phyloP scores from a whole-genome alignment of 2,797 vertebrate species.

The Hafferia zeledoni region DNA sequence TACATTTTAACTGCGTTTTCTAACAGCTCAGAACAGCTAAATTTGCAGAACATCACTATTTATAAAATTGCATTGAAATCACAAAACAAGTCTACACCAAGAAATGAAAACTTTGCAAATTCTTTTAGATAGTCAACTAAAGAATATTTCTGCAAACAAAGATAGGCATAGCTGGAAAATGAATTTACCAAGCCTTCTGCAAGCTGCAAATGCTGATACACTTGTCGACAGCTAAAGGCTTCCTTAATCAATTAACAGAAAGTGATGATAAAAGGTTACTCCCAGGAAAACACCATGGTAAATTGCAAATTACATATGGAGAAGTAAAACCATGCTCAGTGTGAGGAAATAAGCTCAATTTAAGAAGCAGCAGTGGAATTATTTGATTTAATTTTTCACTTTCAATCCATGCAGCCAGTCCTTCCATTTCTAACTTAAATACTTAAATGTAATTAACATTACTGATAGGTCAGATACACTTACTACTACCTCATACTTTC shows the following conservation, averaged over 20 bases:
- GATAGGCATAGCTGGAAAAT: constrained; percentile 31
- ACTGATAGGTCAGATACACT: not conserved
- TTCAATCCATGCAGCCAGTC: not conserved
- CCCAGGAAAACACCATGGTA: not conserved
- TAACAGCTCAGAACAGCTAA: not conserved
- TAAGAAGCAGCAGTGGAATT: not conserved
- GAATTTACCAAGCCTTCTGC: constrained; percentile 26
- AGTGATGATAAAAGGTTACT: not conserved
- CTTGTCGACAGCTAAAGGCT: not conserved
- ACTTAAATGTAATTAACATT: not conserved
- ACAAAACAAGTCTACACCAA: not conserved
- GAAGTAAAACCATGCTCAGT: not conserved
- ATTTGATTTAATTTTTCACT: constrained; percentile 32
- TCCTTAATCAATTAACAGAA: constrained; percentile 54
- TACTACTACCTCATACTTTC: not conserved
- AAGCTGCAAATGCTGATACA: constrained; percentile 53
- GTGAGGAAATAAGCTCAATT: not conserved
- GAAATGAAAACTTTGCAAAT: constrained; percentile 42
- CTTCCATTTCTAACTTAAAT: not conserved
- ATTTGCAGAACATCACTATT: constrained; percentile 36
- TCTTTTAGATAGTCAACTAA: constrained; percentile 34
- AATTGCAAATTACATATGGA: constrained; percentile 25
- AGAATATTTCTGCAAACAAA: constrained; percentile 53
- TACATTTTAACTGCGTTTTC: not conserved
- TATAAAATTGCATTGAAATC: constrained; percentile 16